These are phyloP conservation scores for Lutraria lutraria DNA, from an alignment of 2,888 invertebrate species.

Conservation along the genomic window DNA sequence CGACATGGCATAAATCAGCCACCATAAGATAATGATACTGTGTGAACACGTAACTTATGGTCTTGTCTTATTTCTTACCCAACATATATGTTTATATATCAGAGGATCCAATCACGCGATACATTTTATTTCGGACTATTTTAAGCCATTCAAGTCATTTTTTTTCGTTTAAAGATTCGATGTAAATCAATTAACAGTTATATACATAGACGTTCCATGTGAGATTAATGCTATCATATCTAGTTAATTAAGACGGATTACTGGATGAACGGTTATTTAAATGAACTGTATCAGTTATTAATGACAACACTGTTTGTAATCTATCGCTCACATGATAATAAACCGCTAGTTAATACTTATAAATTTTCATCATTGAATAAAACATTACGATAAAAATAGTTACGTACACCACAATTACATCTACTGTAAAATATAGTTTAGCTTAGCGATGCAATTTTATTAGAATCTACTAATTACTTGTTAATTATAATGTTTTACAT, in stretches of 20 bases:
- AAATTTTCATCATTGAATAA: background rate
- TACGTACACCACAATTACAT: background rate
- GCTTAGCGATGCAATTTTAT: background rate
- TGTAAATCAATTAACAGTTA: background rate
- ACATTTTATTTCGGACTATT: background rate
- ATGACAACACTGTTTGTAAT: background rate
- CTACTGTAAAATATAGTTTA: background rate
- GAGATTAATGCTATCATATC: background rate
- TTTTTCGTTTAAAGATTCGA: background rate
- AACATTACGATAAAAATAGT: background rate
- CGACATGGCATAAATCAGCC: too few relatives aligned
- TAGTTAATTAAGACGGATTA: background rate
- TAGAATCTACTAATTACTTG: background rate
- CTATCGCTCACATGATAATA: background rate
- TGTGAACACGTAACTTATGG: too few relatives aligned
- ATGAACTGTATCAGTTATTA: background rate
- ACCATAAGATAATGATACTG: too few relatives aligned
- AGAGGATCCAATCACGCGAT: background rate
- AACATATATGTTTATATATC: too few relatives aligned
- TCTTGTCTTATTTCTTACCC: too few relatives aligned
- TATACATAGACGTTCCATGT: background rate
- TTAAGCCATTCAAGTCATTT: background rate
- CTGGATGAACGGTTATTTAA: background rate
- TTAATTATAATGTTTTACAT: background rate
- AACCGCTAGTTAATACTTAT: too few relatives aligned